phyloP scores from a whole-genome alignment of 2,888 invertebrate genomes.

The Julus scanicus region DNA sequence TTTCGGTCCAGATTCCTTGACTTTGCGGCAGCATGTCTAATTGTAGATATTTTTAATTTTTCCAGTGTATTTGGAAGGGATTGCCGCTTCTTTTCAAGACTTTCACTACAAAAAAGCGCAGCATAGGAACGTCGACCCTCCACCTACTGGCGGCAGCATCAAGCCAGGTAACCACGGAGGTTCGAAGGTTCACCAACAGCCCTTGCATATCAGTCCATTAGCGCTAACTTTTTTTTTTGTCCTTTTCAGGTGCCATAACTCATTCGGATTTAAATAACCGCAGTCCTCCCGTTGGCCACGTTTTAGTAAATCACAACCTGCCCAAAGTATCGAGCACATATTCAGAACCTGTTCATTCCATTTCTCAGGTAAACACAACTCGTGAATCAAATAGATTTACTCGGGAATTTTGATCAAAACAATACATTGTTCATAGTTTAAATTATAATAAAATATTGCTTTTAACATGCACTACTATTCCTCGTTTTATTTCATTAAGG shows the following conservation, averaged over 20 bases:
- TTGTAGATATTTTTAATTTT: neutral
- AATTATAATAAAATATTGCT: neutral
- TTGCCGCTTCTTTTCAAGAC: constrained; percentile 51
- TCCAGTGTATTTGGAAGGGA: constrained; percentile 49
- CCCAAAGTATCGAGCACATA: constrained; percentile 48
- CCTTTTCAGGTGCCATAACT: neutral
- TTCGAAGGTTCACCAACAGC: no score
- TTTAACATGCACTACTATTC: constrained; percentile 2
- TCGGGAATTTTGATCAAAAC: neutral
- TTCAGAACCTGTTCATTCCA: constrained; percentile 46
- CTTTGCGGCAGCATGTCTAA: neutral
- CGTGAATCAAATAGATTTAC: neutral
- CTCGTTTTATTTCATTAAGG: neutral
- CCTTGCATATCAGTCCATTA: no score
- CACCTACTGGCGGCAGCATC: neutral
- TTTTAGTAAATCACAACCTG: constrained; percentile 44
- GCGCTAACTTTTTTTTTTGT: neutral
- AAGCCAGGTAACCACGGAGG: neutral
- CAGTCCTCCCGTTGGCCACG: neutral
- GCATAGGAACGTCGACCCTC: constrained; percentile 23
- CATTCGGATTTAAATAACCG: neutral
- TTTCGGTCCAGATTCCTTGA: no score
- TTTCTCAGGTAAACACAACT: constrained; percentile 47
- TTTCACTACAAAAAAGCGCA: constrained; percentile 16
- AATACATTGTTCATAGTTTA: neutral